Conservation (phyloP, 2,888 invertebrate genomes). For the Callosobruchus maculatus region DNA sequence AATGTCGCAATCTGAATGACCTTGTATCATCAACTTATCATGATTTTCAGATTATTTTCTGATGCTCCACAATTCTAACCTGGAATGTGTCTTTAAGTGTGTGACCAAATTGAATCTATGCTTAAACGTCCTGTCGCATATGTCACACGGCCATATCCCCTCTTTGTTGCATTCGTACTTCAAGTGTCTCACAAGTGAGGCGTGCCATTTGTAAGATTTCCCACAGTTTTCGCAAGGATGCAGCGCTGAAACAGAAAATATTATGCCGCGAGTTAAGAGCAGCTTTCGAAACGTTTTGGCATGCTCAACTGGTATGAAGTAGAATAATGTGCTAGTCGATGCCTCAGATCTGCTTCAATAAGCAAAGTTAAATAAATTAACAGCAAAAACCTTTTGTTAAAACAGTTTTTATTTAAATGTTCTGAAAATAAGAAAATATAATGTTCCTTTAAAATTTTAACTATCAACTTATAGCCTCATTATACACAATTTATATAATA, state of each 20-base stretch:
- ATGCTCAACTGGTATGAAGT: background rate
- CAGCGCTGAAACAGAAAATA: background rate
- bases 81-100: constrained; percentile 21
- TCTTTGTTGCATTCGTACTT: constrained; percentile 37
- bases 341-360: no score
- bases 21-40: no score
- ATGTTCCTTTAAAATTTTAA: no score
- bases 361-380: no score
- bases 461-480: no score
- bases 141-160: constrained; percentile 11
- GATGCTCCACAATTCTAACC: background rate
- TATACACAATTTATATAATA: no score
- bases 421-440: no score
- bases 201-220: constrained; percentile 36
- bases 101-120: constrained; percentile 27
- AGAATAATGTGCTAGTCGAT: no score
- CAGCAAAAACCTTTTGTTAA: no score
- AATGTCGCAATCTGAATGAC: no score
- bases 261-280: background rate
- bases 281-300: background rate
- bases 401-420: no score
- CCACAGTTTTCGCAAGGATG: constrained; percentile 33
- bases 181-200: constrained; percentile 38
- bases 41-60: background rate
- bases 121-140: constrained; percentile 27